phyloP scores from a whole-genome alignment of 1,140 invertebrate species.

The Zaprionus tsacasi region DNA sequence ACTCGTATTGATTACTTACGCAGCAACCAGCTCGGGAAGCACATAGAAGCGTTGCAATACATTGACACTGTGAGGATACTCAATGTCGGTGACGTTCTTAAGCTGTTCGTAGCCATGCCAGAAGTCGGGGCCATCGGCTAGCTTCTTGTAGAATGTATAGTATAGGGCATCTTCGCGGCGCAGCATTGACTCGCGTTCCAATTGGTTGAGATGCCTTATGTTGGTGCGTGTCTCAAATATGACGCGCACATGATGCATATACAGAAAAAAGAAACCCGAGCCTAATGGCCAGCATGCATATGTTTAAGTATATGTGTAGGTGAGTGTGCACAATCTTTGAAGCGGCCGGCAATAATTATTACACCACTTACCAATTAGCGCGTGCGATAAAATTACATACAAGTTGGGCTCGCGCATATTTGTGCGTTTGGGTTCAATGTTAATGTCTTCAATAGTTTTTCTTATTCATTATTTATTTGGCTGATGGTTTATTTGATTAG shows the following conservation, averaged over 20 bases:
- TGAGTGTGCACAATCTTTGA: not conserved
- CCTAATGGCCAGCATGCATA: constrained; percentile 45
- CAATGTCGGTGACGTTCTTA: constrained; percentile 76
- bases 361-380: constrained; percentile 71
- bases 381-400: constrained; percentile 73
- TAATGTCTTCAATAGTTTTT: constrained; percentile 1
- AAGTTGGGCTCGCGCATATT: constrained; percentile 75
- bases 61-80: constrained; percentile 80
- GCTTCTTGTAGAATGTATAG: constrained; percentile 81
- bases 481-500: constrained; percentile 25
- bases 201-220: constrained; percentile 67
- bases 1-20: constrained; percentile 53
- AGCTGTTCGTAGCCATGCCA: constrained; percentile 74
- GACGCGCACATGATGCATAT: constrained; percentile 78
- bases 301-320: not conserved
- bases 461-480: constrained; percentile 55
- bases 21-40: constrained; percentile 75
- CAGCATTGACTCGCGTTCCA: constrained; percentile 75
- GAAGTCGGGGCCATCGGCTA: constrained; percentile 72
- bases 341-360: constrained; percentile 19
- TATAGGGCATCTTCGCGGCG: constrained; percentile 78
- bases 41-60: constrained; percentile 77
- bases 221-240: constrained; percentile 79
- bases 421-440: constrained; percentile 33
- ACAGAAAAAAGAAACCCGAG: constrained; percentile 81